Evolutionary conservation across 2,797 vertebrate genomes (phyloP).

Genomic region (Calcarius lapponicus): DNA sequence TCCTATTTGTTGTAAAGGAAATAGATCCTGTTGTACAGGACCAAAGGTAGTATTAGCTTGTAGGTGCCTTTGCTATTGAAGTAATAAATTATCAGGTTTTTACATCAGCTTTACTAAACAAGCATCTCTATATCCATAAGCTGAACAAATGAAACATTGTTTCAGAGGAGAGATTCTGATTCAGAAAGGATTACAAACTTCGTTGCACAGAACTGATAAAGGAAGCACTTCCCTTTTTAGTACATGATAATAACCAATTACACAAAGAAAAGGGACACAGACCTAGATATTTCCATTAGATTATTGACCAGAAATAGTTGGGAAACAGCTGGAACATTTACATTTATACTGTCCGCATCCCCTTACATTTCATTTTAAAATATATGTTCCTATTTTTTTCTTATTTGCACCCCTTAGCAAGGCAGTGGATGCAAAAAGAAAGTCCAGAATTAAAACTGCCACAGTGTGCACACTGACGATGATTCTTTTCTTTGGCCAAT

Average conservation of each 20-base stretch:
- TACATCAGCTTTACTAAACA: constrained; percentile 21
- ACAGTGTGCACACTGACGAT: neutral
- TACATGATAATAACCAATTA: neutral
- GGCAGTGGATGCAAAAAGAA: neutral
- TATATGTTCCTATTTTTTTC: neutral
- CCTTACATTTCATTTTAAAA: neutral
- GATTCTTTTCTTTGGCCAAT: neutral
- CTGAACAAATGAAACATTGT: constrained; percentile 29
- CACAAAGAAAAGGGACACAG: neutral
- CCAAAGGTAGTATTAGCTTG: constrained; percentile 23
- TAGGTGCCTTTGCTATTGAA: neutral
- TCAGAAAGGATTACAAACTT: constrained; percentile 18
- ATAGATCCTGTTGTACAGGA: neutral
- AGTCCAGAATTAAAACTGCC: constrained; percentile 1
- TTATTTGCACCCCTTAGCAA: neutral
- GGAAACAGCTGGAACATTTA: neutral
- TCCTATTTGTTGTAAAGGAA: constrained; percentile 47
- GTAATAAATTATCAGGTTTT: constrained; percentile 47
- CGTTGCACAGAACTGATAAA: constrained; percentile 12
- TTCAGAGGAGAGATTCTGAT: constrained; percentile 9
- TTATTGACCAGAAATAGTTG: neutral
- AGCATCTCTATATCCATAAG: neutral
- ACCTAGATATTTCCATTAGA: neutral
- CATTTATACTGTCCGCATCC: neutral
- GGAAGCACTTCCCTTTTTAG: neutral